Conservation (phyloP, 2,888 invertebrate genomes). For the Vanessa cardui region DNA sequence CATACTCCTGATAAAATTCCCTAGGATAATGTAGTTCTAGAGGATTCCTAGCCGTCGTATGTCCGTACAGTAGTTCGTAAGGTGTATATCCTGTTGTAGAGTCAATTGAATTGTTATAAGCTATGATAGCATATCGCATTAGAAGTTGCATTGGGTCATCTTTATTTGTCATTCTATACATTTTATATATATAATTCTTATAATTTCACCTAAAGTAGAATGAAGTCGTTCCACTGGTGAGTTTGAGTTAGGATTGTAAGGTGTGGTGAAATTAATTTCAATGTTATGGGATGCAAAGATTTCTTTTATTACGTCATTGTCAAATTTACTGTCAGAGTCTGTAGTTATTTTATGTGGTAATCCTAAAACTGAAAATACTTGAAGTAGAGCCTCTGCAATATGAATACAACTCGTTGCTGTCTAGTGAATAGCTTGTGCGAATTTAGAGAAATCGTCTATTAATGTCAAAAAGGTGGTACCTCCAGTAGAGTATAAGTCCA, state of each 20-base stretch:
- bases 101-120: conserved; percentile 38
- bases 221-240: conserved; percentile 41
- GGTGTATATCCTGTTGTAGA: conserved; percentile 36
- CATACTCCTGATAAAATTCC: conserved; percentile 5
- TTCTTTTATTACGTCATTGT: conserved; percentile 35
- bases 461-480: neutral
- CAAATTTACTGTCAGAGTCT: conserved; percentile 25
- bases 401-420: neutral
- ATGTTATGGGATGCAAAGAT: conserved; percentile 25
- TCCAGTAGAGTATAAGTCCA: conserved; percentile 40
- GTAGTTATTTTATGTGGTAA: conserved; percentile 9
- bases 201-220: conserved; percentile 37
- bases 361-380: neutral
- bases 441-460: neutral
- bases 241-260: conserved; percentile 35
- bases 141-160: conserved; percentile 7
- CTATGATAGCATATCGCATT: conserved; percentile 32
- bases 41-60: conserved; percentile 24
- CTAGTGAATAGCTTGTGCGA: neutral
- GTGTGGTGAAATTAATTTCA: conserved; percentile 37
- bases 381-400: neutral
- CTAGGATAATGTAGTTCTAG: conserved; percentile 11
- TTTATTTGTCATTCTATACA: conserved; percentile 28
- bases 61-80: conserved; percentile 34
- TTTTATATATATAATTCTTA: too few species aligned